Evolutionary conservation across 2,797 vertebrate species (phyloP), one percentile per base, ranked within the genome.

Genomic region (Cyprinella venusta): DNA sequence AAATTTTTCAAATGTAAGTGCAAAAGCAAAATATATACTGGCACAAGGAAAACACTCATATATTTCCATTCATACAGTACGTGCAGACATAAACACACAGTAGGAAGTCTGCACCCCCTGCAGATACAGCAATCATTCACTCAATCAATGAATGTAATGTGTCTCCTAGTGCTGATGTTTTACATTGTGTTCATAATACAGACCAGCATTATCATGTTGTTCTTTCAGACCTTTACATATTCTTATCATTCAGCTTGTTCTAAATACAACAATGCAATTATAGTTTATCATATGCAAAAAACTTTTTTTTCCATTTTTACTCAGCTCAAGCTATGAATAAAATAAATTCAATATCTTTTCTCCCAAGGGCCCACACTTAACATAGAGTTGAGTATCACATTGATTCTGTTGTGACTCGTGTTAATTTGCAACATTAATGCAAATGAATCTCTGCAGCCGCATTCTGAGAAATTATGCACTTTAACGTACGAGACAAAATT

Each of bases 11-110:
- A 61, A 61, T 15, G 12, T 24, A 61, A 61, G 24, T 26, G 7
- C 59, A 61, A 33, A 33, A 33, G 30, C 30, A 33, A 33, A 2
- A 33, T 33, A 13, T 45, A 45, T 33, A 33, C 36, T 36, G 36
- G 10, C 6, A 6, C 33, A 87, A 69, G 84, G 86, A 81, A 86
- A 81, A 36, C 30, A 36, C 26, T 6, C n/a, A 82, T 80, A 87
- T 77, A 82, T 59, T 70, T 70, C 24, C 4, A 52, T 52, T 67
- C 13, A 50, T 40, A 72, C 45, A 38, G 21, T 13, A 81, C 42
- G 52, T 16, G 13, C 86, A 88, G 84, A 59, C 63, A 79, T 16
- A 38, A n/a, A 65, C 80, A 82, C 71, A 68, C 81, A 33, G 71
- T 63, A 69, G 48, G 50, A 69, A 21, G 52, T 76, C 50, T 59